A percentile compares a stretch with the other conserved stretches of the same genome.
phyloP scores from a whole-genome alignment of 2,888 invertebrate species.

The Argyresthia goedartella region DNA sequence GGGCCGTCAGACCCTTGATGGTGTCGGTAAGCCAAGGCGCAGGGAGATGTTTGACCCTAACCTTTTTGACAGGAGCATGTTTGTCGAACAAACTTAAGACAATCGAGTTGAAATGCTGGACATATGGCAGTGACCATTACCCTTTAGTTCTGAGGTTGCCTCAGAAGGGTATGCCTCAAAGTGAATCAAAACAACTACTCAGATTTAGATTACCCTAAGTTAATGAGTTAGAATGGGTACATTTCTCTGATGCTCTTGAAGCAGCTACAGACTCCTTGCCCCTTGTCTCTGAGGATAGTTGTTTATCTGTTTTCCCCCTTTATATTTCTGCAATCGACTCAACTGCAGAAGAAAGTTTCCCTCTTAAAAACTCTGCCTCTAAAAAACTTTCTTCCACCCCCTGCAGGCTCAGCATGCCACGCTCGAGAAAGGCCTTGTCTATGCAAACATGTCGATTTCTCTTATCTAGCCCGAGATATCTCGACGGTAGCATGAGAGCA shows the following conservation, averaged over 20 bases:
- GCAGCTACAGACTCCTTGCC: neutral
- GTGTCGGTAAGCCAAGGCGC: too few relatives aligned
- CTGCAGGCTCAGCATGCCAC: conserved; percentile 6
- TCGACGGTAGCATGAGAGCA: too few relatives aligned
- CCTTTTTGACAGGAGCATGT: too few relatives aligned
- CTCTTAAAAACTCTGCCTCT: conserved; percentile 1
- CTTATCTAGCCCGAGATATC: too few relatives aligned
- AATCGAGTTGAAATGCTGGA: too few relatives aligned
- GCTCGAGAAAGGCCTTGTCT: too few relatives aligned
- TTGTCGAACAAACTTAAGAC: too few relatives aligned
- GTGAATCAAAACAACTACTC: neutral
- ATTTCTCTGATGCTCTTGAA: neutral
- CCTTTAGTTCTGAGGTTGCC: neutral
- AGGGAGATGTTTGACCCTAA: too few relatives aligned
- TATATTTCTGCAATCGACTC: neutral
- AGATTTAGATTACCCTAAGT: conserved; percentile 1
- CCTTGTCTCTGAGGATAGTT: neutral
- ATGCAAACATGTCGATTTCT: too few relatives aligned
- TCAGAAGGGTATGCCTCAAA: neutral
- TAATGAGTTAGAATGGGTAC: neutral
- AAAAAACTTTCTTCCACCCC: conserved; percentile 5
- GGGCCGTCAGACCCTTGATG: too few relatives aligned
- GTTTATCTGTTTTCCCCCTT: neutral
- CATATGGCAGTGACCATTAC: conserved; percentile 7
- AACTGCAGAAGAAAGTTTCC: neutral